Base-by-base conservation (phyloP, 1,140 invertebrate genomes). In the Drosophila lacteicornis region DNA sequence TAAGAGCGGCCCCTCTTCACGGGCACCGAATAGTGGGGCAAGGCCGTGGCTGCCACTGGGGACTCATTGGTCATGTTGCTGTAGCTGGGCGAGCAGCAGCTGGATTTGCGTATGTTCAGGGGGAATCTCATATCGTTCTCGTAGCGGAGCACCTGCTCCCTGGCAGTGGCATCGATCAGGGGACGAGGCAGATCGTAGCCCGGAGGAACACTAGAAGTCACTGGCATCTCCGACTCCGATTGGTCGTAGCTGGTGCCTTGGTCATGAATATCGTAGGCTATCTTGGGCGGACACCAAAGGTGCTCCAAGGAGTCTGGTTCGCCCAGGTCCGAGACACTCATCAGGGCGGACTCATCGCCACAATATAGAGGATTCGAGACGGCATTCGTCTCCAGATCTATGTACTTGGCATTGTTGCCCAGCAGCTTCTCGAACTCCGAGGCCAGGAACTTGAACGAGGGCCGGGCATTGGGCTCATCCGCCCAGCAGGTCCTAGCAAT, bases 401-500 rank as follows among this genome's bases (percentile, higher is more conserved):
- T 93, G 77, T 96, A 97, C 65, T 96, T 95, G 33, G 95, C 94
- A 75, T 96, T 95, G 79, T 96, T 96, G 79, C 95, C 95, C 22
- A 97, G 91, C 93, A 97, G 94, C 63, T 93, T 94, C 75, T 94
- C 96, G 94, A 94, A 97, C 75, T 93, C 94, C 27, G 78, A 93
- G 46, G 93, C 94, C 66, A 97, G 91, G 58, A 95, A 94, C 67
- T 94, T 95, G 91, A 98, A 98, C 15, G 95, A 95, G 15, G 97
- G 97, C 66, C 97, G 93, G 69, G 96, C 93, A 63, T 95, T 94
- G 2, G 97, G 94, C 76, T 96, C 94, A 69, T 95, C 95, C 56
- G 95, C 93, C 97, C 97, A 98, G 91, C 97, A 98, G 33, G 94
- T 94, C 19, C 94, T 93, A 95, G 98, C 97, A 42, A 98, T 91